A percentile compares a stretch with the other conserved stretches of the same genome.
Conservation (phyloP, 2,797 vertebrate species). For the Peromyscus aztecus region DNA sequence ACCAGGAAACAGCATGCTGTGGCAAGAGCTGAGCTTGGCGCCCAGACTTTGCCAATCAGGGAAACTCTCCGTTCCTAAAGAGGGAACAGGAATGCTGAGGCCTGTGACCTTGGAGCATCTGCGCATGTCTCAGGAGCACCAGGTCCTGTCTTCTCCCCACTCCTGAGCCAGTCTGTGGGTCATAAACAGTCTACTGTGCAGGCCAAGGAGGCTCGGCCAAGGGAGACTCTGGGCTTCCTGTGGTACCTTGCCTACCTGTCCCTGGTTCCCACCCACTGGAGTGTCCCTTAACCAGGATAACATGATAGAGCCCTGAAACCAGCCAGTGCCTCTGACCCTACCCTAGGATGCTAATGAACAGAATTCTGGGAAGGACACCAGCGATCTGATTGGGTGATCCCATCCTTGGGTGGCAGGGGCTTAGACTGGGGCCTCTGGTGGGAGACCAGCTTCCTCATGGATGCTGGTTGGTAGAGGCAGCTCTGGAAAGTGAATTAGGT, state of each 20-base stretch:
- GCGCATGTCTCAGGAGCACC: not conserved
- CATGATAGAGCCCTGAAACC: not conserved
- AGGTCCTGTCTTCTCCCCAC: not conserved
- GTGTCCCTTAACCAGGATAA: not conserved
- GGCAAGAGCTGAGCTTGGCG: not conserved
- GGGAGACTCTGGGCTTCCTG: not conserved
- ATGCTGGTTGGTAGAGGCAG: not conserved
- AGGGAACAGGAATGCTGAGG: not conserved
- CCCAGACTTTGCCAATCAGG: not conserved
- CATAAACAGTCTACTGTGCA: not conserved
- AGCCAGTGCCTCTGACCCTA: not conserved
- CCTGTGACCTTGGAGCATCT: not conserved
- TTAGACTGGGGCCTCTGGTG: not conserved
- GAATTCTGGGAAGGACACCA: not conserved
- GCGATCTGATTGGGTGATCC: fast-evolving
- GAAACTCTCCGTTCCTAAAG: not conserved
- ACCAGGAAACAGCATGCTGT: not conserved
- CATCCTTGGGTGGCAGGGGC: not conserved
- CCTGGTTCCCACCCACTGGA: not conserved
- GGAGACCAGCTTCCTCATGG: fast-evolving
- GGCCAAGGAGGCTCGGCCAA: not conserved
- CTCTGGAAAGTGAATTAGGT: not conserved
- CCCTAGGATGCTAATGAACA: not conserved
- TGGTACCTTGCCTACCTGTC: not conserved
- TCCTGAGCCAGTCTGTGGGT: not conserved